phyloP scores from a whole-genome alignment of 2,888 invertebrate species.

The Caenorhabditis afra region DNA sequence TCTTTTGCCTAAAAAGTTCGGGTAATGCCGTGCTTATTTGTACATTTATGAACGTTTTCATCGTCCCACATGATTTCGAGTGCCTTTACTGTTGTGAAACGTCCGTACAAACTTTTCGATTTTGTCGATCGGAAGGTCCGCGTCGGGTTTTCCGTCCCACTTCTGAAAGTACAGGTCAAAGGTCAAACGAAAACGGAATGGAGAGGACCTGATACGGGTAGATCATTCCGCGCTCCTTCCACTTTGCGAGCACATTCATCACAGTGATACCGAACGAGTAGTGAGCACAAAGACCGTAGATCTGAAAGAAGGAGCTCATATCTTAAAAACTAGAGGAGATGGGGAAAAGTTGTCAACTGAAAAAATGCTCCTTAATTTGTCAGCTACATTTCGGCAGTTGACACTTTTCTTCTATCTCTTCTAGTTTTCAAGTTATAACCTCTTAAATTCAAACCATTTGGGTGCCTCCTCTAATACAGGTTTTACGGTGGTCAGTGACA shows the following conservation, averaged over 20 bases:
- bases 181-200: neutral
- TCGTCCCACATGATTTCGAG: constrained; percentile 4
- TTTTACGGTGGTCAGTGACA: no score
- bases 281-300: constrained; percentile 36
- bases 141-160: constrained; percentile 16
- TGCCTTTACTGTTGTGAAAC: constrained; percentile 7
- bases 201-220: constrained; percentile 43
- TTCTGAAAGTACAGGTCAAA: neutral
- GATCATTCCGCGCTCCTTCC: constrained; percentile 43
- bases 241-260: constrained; percentile 35
- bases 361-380: no score
- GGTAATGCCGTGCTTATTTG: constrained; percentile 54
- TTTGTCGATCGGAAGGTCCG: constrained; percentile 5
- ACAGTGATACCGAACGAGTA: constrained; percentile 31
- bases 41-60: constrained; percentile 41
- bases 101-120: constrained; percentile 36
- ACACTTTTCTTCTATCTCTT: no score
- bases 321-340: neutral
- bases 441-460: no score
- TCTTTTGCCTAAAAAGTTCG: constrained; percentile 48
- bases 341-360: no score
- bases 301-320: constrained; percentile 9
- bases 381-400: no score
- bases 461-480: no score
- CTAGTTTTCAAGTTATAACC: no score